Conservation (phyloP, 2,113 vertebrate species). For the Dicerorhinus sumatrensis region DNA sequence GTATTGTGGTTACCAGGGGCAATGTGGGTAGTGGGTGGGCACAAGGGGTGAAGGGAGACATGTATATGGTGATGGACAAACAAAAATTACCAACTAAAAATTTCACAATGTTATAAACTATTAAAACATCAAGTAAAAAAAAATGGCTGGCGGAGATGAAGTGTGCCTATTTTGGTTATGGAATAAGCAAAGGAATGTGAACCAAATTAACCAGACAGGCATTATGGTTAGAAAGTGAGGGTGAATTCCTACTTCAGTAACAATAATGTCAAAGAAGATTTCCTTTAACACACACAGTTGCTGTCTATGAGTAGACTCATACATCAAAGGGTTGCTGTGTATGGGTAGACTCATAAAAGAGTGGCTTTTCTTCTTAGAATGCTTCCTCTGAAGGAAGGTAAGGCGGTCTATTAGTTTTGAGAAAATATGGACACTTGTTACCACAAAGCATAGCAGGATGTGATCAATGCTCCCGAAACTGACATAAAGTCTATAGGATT, state of each 20-base stretch:
- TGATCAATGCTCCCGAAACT: accelerated
- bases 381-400: background rate
- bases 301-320: background rate
- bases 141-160: background rate
- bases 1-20: too few relatives aligned
- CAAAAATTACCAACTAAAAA: too few relatives aligned
- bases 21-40: too few relatives aligned
- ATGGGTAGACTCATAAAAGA: background rate
- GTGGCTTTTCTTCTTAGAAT: background rate
- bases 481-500: background rate
- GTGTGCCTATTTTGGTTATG: background rate
- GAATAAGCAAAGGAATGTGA: background rate
- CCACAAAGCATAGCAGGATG: background rate
- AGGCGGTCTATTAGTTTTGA: background rate
- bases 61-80: too few relatives aligned
- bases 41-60: too few relatives aligned
- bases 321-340: too few relatives aligned
- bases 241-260: background rate
- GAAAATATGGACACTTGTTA: background rate
- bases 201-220: background rate
- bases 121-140: background rate
- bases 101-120: too few relatives aligned
- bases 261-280: background rate
- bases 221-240: background rate
- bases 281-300: background rate